Conservation (phyloP, 1,140 invertebrate genomes). For the Drosophila baimaii region DNA sequence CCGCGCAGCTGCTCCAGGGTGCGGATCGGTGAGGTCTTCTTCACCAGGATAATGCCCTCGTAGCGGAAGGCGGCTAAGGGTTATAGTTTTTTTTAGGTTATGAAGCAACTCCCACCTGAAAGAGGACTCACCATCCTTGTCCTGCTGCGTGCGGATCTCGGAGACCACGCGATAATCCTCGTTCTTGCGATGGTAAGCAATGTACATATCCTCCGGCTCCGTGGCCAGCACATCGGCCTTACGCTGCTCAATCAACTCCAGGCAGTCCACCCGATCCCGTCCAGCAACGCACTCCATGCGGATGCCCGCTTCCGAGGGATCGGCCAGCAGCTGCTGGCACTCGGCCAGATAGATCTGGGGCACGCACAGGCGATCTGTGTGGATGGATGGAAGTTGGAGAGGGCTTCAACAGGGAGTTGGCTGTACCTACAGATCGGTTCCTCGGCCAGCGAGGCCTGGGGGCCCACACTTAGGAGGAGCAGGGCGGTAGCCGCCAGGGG, state of each 20-base stretch:
- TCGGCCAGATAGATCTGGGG: conserved; percentile 87
- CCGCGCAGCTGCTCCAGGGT: conserved; percentile 88
- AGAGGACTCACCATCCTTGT: conserved; percentile 85
- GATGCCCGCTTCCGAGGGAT: conserved; percentile 87
- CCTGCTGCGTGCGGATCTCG: conserved; percentile 87
- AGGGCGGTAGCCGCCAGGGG: conserved; percentile 25
- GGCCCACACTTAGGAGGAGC: conserved; percentile 1
- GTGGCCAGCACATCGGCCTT: conserved; percentile 92
- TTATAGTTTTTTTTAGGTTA: no score
- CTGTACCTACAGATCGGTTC: conserved; percentile 67
- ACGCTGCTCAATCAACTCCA: conserved; percentile 89
- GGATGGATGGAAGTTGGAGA: no score
- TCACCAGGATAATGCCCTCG: conserved; percentile 91
- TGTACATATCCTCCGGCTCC: conserved; percentile 92
- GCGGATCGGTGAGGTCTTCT: conserved; percentile 88
- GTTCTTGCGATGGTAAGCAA: conserved; percentile 89
- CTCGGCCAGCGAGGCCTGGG: conserved; percentile 39
- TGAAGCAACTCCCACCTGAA: no score
- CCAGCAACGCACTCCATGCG: conserved; percentile 88
- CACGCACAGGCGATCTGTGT: conserved; percentile 89
- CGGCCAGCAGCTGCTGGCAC: conserved; percentile 88
- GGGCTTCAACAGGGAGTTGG: conserved; percentile 41
- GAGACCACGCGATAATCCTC: conserved; percentile 88
- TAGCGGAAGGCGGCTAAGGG: conserved; percentile 89
- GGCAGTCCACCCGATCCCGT: conserved; percentile 90